phyloP scores from a whole-genome alignment of 2,888 invertebrate species.

The Drosophila mulleri region DNA sequence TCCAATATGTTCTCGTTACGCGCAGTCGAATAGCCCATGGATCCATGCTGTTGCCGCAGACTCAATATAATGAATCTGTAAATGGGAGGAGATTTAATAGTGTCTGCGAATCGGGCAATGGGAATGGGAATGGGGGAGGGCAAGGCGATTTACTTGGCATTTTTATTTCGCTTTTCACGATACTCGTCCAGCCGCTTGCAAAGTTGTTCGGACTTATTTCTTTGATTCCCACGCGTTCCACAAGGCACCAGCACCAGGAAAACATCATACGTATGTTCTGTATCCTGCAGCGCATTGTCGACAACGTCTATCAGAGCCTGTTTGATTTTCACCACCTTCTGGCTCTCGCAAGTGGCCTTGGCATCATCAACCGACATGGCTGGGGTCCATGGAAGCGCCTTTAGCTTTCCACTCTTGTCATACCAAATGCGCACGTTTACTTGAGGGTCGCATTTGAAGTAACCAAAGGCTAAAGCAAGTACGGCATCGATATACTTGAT shows the following conservation, averaged over 20 bases:
- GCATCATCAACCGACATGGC: slow-evolving; percentile 65
- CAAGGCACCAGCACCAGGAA: slow-evolving; percentile 83
- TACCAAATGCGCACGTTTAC: slow-evolving; percentile 72
- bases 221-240: slow-evolving; percentile 80
- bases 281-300: slow-evolving; percentile 58
- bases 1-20: slow-evolving; percentile 84
- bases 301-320: slow-evolving; percentile 77
- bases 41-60: slow-evolving; percentile 73
- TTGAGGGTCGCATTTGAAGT: slow-evolving; percentile 74
- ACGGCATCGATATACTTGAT: slow-evolving; percentile 80
- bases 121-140: background rate
- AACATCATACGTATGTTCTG: slow-evolving; percentile 74
- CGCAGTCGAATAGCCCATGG: slow-evolving; percentile 74
- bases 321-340: slow-evolving; percentile 51
- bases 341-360: slow-evolving; percentile 38
- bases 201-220: slow-evolving; percentile 66
- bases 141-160: slow-evolving; percentile 76
- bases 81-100: background rate
- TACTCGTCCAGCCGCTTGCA: slow-evolving; percentile 71
- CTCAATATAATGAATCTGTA: slow-evolving; percentile 81
- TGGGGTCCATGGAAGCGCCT: slow-evolving; percentile 67
- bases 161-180: slow-evolving; percentile 72
- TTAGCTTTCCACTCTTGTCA: slow-evolving; percentile 59
- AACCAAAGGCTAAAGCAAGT: slow-evolving; percentile 81
- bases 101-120: too few species aligned